Evolutionary conservation across 1,140 invertebrate genomes (phyloP).

Genomic region (Magallana gigas): DNA sequence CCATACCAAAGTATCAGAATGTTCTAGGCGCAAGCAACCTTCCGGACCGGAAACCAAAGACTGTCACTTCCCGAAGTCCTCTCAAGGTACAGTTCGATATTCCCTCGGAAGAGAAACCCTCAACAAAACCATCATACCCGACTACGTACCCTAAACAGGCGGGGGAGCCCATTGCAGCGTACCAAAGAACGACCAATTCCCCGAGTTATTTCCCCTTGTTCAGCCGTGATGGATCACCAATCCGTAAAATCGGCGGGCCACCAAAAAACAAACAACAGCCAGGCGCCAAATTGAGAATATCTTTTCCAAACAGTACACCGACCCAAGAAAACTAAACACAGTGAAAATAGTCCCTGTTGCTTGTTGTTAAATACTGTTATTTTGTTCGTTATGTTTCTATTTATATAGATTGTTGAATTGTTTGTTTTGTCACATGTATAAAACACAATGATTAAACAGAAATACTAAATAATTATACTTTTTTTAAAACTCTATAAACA

Average conservation of each 20-base stretch:
- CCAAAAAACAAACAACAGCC: slow-evolving; percentile 38
- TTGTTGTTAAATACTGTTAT: background rate
- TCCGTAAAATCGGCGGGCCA: slow-evolving; percentile 50
- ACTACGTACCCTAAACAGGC: background rate
- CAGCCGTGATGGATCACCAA: slow-evolving; percentile 50
- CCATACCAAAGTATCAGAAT: background rate
- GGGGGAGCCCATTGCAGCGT: slow-evolving; percentile 40
- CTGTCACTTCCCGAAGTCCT: background rate
- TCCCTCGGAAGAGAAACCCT: background rate
- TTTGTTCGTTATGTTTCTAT: too few relatives aligned
- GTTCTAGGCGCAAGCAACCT: background rate
- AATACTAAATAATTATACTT: too few relatives aligned
- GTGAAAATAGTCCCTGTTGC: background rate
- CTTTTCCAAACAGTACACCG: slow-evolving; percentile 35
- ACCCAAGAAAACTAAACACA: background rate
- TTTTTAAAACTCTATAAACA: too few relatives aligned
- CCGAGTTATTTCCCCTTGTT: slow-evolving; percentile 54
- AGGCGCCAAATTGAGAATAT: slow-evolving; percentile 21
- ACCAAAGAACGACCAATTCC: background rate
- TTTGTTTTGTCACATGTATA: background rate
- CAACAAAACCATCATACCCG: background rate
- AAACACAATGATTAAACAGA: too few relatives aligned
- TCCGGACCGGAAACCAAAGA: background rate
- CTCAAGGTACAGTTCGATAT: slow-evolving; percentile 18
- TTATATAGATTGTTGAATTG: background rate